Percentiles rank a stretch among this genome's conserved stretches.
Conservation (phyloP, 35 echinoderm and acorn worm genomes). For the Anneissia japonica region DNA sequence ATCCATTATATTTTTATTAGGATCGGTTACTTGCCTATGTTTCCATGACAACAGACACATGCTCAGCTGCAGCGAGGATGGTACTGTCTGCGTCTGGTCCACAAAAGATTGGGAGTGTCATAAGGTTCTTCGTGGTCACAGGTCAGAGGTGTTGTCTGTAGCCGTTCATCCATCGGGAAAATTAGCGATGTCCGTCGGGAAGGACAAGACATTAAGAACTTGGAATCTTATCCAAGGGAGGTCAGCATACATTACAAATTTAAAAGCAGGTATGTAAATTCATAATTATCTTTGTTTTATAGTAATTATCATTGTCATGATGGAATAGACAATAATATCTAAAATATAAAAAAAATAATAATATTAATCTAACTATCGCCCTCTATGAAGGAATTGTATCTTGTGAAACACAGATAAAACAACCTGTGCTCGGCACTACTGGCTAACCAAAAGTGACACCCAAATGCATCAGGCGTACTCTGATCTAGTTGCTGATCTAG, state of each 20-base stretch:
- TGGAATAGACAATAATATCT: neutral
- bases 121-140: slow-evolving; percentile 80
- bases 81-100: slow-evolving; percentile 72
- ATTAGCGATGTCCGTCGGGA: slow-evolving; percentile 70
- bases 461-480: neutral
- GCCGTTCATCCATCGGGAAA: slow-evolving; percentile 94
- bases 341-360: neutral
- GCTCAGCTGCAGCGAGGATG: slow-evolving; percentile 83
- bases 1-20: too few species aligned
- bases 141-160: slow-evolving; percentile 71
- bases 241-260: slow-evolving; percentile 92
- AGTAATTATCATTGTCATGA: too few species aligned
- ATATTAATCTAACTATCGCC: too few species aligned
- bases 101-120: slow-evolving; percentile 77
- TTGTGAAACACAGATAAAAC: neutral
- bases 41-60: slow-evolving; percentile 75
- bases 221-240: slow-evolving; percentile 93
- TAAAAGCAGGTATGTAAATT: slow-evolving; percentile 69
- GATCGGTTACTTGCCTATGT: slow-evolving; percentile 56
- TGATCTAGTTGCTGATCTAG: neutral
- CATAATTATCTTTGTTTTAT: neutral
- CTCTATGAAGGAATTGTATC: too few species aligned
- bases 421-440: neutral
- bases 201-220: slow-evolving; percentile 81
- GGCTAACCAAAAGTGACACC: neutral